Percentiles rank a stretch among this genome's conserved stretches.
phyloP scores from a whole-genome alignment of 2,888 invertebrate species.

The Drosophila melanosoma region DNA sequence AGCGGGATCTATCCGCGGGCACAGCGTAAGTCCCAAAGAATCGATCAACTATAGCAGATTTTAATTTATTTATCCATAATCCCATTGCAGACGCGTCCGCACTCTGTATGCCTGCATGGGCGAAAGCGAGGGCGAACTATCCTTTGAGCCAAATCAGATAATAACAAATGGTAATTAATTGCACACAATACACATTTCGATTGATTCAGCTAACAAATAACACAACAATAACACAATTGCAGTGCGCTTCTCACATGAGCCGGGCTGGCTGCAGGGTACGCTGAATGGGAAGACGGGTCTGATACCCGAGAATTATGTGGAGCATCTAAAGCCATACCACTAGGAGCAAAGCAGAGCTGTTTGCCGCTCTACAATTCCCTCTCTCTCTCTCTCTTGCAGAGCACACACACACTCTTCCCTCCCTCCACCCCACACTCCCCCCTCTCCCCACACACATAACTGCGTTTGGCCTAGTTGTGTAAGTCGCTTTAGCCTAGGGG shows the following conservation, averaged over 20 bases:
- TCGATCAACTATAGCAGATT: neutral
- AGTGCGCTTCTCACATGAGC: conserved; percentile 96
- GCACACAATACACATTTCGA: neutral
- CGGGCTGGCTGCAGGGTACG: conserved; percentile 98
- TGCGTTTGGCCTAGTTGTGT: conserved; percentile 30
- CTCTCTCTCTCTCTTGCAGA: neutral
- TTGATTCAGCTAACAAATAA: neutral
- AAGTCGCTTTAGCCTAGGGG: conserved; percentile 36
- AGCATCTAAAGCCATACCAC: conserved; percentile 86
- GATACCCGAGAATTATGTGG: conserved; percentile 98
- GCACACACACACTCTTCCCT: neutral
- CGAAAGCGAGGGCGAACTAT: conserved; percentile 98
- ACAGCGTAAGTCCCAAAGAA: conserved; percentile 81
- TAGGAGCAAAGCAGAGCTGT: conserved; percentile 29
- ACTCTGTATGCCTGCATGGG: conserved; percentile 98
- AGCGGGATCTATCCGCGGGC: conserved; percentile 83
- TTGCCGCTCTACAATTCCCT: conserved; percentile 2
- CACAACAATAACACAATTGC: conserved; percentile 7
- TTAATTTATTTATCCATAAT: too few relatives aligned
- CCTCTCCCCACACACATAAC: neutral
- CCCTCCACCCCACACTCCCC: neutral
- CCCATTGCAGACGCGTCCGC: conserved; percentile 90
- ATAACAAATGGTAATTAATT: conserved; percentile 93
- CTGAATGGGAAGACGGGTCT: conserved; percentile 96
- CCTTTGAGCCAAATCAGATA: conserved; percentile 99